phyloP scores from a whole-genome alignment of 2,113 vertebrate species.

The Syrrhaptes paradoxus region DNA sequence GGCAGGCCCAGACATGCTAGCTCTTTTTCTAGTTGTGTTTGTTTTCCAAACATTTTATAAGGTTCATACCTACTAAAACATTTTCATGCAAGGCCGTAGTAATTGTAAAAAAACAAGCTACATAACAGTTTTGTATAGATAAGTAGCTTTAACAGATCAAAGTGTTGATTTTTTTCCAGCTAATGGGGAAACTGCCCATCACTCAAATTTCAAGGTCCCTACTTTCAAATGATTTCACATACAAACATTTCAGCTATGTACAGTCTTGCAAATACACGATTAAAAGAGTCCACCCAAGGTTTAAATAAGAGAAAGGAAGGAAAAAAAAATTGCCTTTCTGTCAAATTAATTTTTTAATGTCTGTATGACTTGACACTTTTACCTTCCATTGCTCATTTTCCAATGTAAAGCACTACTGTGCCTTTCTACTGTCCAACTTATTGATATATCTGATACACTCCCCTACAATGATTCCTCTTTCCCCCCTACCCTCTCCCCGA shows the following conservation, averaged over 20 bases:
- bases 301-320: neutral
- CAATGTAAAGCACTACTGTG: neutral
- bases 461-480: accelerated
- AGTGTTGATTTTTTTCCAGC: neutral
- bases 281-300: neutral
- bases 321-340: neutral
- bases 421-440: neutral
- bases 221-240: neutral
- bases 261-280: neutral
- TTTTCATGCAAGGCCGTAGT: neutral
- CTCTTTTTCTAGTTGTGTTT: neutral
- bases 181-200: accelerated
- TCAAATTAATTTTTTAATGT: neutral
- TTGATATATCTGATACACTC: accelerated
- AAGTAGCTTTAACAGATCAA: accelerated
- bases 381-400: neutral
- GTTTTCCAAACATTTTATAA: neutral
- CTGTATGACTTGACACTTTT: neutral
- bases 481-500: accelerated
- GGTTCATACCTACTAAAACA: neutral
- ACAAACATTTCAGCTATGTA: accelerated
- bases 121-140: neutral
- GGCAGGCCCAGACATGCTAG: neutral
- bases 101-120: neutral
- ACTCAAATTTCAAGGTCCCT: neutral